Conservation (phyloP, 2,888 invertebrate genomes). For the Lithodes maja region DNA sequence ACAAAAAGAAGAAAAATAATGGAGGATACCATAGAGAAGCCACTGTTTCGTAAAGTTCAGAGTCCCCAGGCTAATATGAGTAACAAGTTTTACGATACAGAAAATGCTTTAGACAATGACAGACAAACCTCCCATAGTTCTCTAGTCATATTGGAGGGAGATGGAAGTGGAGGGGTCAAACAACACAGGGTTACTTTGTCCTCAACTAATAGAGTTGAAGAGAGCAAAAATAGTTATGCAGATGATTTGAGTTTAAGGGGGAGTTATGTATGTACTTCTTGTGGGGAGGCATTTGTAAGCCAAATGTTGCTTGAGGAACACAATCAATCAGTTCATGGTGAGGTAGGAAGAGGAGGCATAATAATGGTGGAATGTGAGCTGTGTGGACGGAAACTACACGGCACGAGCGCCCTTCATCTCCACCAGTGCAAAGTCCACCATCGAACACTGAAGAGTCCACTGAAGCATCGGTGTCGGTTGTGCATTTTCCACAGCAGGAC, state of each 20-base stretch:
- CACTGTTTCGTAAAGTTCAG: no score
- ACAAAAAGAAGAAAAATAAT: neutral
- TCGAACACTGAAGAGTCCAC: neutral
- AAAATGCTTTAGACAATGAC: neutral
- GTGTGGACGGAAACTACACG: conserved; percentile 46
- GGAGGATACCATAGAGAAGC: no score
- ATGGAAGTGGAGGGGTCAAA: conserved; percentile 39
- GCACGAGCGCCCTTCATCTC: conserved; percentile 30
- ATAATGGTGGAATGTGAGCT: conserved; percentile 51
- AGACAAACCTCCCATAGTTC: neutral
- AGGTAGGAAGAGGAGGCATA: neutral
- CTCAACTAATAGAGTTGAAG: neutral
- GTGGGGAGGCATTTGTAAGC: conserved; percentile 34
- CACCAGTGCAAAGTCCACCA: conserved; percentile 43
- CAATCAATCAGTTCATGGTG: conserved; percentile 17
- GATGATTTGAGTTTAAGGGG: neutral
- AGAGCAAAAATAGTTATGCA: neutral
- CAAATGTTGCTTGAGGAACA: conserved; percentile 24
- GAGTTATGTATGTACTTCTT: conserved; percentile 16
- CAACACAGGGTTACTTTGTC: conserved; percentile 26
- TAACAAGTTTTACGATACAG: neutral
- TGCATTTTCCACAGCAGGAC: conserved; percentile 40
- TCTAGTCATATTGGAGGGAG: conserved; percentile 46
- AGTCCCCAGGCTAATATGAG: conserved; percentile 4
- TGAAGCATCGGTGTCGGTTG: conserved; percentile 42